phyloP scores from a whole-genome alignment of 2,113 vertebrate genomes.

The Oncorhynchus gorbuscha region DNA sequence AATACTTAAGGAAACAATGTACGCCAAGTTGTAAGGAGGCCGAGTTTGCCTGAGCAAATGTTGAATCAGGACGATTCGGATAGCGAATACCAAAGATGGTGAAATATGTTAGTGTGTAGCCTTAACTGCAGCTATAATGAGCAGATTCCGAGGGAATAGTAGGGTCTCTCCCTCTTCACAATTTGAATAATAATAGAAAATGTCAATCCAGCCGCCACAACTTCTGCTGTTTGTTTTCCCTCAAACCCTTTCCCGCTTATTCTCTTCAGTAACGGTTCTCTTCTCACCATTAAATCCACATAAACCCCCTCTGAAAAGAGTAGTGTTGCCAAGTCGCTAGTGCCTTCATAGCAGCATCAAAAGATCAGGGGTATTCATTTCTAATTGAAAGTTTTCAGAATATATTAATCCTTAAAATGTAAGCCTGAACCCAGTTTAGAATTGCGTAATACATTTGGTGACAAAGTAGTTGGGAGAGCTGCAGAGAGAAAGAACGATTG shows the following conservation, averaged over 20 bases:
- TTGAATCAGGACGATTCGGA: background rate
- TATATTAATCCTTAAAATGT: conserved; percentile 1
- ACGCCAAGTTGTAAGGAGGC: background rate
- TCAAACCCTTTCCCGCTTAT: background rate
- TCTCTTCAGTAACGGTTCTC: background rate
- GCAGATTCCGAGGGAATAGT: background rate
- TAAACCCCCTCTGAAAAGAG: background rate
- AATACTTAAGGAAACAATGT: background rate
- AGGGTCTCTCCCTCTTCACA: background rate
- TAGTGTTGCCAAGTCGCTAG: too few species aligned
- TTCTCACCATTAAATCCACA: background rate
- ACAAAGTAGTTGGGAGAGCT: background rate
- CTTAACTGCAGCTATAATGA: background rate
- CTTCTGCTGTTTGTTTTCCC: background rate
- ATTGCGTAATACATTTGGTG: conserved; percentile 7
- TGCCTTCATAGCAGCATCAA: conserved; percentile 8
- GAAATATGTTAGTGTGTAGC: background rate
- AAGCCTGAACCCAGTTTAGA: background rate
- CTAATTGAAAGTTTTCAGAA: background rate
- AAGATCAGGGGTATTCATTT: background rate
- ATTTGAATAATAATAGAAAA: conserved; percentile 14
- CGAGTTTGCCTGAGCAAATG: background rate
- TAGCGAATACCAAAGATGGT: too few species aligned
- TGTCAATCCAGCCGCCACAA: background rate
- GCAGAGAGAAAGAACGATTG: background rate